Evolutionary conservation across 2,888 invertebrate genomes (phyloP).

Genomic region (Trissolcus brochymenae): DNA sequence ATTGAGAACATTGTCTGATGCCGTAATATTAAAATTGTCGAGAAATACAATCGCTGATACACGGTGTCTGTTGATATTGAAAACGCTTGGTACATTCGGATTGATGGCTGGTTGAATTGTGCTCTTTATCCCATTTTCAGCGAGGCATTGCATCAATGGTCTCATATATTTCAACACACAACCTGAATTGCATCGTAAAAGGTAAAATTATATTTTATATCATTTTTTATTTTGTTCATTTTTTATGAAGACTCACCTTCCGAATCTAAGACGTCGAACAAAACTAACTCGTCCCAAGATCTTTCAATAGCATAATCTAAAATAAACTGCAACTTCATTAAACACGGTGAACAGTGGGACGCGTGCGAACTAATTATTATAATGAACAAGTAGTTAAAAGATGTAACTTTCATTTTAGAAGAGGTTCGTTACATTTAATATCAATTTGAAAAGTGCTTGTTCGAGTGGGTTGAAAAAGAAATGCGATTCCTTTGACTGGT

Average conservation of each 20-base stretch:
- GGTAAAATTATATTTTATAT: not conserved
- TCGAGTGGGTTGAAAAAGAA: not conserved
- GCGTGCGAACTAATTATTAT: conserved; percentile 19
- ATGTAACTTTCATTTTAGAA: conserved; percentile 6
- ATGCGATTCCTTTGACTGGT: not conserved
- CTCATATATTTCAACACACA: conserved; percentile 58
- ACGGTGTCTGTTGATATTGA: conserved; percentile 67
- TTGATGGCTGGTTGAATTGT: conserved; percentile 68
- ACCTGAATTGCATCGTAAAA: conserved; percentile 21
- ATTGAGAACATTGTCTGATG: conserved; percentile 69
- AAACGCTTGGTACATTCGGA: conserved; percentile 66
- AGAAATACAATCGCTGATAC: conserved; percentile 71
- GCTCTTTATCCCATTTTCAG: conserved; percentile 65
- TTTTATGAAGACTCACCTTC: conserved; percentile 57
- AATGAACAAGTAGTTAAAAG: conserved; percentile 1
- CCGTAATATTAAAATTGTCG: conserved; percentile 69
- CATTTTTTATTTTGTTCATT: not conserved
- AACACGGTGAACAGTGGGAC: conserved; percentile 59
- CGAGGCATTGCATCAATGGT: conserved; percentile 68
- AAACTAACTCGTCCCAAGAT: conserved; percentile 78
- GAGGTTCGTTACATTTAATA: not conserved
- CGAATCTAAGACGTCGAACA: conserved; percentile 72
- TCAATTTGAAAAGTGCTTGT: not conserved
- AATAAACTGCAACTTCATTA: conserved; percentile 76
- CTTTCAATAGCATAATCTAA: conserved; percentile 79